phyloP scores from a whole-genome alignment of 1,140 invertebrate genomes.

The Tetramorium parvispinum region DNA sequence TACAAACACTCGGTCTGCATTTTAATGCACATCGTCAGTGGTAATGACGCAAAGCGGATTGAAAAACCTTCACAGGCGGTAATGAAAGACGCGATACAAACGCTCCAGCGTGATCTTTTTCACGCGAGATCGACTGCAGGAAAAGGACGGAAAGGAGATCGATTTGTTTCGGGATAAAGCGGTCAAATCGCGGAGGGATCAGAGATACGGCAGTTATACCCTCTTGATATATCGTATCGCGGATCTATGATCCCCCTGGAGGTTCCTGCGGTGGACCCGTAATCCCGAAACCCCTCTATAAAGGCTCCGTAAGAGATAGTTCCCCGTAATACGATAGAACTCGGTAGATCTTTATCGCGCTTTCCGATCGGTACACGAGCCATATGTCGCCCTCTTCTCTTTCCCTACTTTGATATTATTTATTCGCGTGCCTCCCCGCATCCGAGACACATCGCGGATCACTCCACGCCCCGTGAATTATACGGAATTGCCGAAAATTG shows the following conservation, averaged over 20 bases:
- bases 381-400: constrained; percentile 69
- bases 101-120: constrained; percentile 22
- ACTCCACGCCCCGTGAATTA: constrained; percentile 68
- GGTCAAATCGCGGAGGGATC: constrained; percentile 48
- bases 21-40: not conserved
- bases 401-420: constrained; percentile 59
- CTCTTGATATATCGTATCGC: constrained; percentile 74
- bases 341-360: constrained; percentile 65
- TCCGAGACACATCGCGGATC: constrained; percentile 33
- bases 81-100: not conserved
- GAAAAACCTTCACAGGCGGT: not conserved
- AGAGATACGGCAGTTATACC: constrained; percentile 64
- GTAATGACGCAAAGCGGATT: not conserved
- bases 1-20: not conserved
- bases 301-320: constrained; percentile 73
- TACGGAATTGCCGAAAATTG: constrained; percentile 70
- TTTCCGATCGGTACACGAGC: constrained; percentile 68
- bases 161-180: constrained; percentile 68
- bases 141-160: constrained; percentile 30
- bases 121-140: constrained; percentile 11
- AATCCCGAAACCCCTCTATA: constrained; percentile 69
- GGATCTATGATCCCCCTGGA: constrained; percentile 72
- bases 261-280: constrained; percentile 73
- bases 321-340: constrained; percentile 72
- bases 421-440: constrained; percentile 54